Conservation (phyloP, 2,888 invertebrate genomes). For the Diabrotica balteata region DNA sequence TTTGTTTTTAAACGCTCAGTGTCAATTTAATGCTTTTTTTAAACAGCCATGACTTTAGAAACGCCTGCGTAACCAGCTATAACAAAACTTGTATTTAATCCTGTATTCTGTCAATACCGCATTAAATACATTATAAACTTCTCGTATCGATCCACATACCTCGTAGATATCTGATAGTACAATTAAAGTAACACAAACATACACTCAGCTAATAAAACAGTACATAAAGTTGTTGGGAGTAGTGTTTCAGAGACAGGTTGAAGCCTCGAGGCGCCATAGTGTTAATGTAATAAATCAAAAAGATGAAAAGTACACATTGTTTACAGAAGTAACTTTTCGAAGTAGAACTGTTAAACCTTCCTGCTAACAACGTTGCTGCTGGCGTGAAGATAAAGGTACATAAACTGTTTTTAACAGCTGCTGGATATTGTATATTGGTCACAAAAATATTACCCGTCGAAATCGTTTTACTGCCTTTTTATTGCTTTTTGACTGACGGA, state of each 20-base stretch:
- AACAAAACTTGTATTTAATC: too few species aligned
- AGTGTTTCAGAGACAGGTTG: slow-evolving; percentile 15
- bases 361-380: slow-evolving; percentile 54
- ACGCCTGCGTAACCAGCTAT: too few species aligned
- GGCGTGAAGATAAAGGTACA: slow-evolving; percentile 53
- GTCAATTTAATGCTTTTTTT: too few species aligned
- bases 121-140: too few species aligned
- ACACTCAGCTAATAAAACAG: slow-evolving; percentile 10
- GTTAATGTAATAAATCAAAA: slow-evolving; percentile 45
- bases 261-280: slow-evolving; percentile 44
- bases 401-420: slow-evolving; percentile 52
- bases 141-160: not conserved
- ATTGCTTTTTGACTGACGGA: slow-evolving; percentile 17
- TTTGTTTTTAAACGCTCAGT: too few species aligned
- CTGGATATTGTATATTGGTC: slow-evolving; percentile 49
- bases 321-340: slow-evolving; percentile 45
- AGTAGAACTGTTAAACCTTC: slow-evolving; percentile 45
- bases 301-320: slow-evolving; percentile 48
- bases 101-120: too few species aligned
- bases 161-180: slow-evolving; percentile 2
- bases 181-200: slow-evolving; percentile 8
- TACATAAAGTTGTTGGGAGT: slow-evolving; percentile 23
- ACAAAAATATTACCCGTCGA: slow-evolving; percentile 53
- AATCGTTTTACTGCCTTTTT: slow-evolving; percentile 52
- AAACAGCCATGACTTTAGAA: too few species aligned